Base-by-base conservation (phyloP, 64 coral and sea anemone species). In the Exaiptasia diaphana region DNA sequence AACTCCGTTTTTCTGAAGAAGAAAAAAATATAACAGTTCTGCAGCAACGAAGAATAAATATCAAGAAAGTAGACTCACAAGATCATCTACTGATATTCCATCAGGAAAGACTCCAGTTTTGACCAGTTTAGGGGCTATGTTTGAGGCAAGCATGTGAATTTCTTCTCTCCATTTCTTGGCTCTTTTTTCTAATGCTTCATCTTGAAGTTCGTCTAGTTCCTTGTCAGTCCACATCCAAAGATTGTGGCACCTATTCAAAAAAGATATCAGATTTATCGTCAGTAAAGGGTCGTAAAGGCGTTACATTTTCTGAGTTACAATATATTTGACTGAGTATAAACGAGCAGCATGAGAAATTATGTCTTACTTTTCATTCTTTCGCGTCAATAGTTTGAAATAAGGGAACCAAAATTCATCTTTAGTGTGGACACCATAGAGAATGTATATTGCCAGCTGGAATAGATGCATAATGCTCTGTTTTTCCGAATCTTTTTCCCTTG, bases 201-300 rank as follows among this genome's bases (percentile, higher is more conserved):
- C 62, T 27, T 87, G 72, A 23, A 87, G 32, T 24, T 78, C 73
- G 12, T 68, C 64, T 39, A 87, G 46, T 28, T 87, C 73, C 15
- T 69, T 46, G 36, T 78, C 73, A 68, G 31, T 78, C 84, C 84
- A 87, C 61, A 68, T 67, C 84, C 84, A 87, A 13, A 87, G 35
- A 8, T 46, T 24, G 68, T 87, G 12, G 40, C 84, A 87, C 41
- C 69, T 73, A 43, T 1, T 22, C n/a, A 38, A 38, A 15, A 46
- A 15, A 48, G 45, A 6, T 29, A 73, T 13, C 28, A 62, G 22
- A 10, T 52, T 10, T n/a, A 12, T 52, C n/a, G n/a, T 52, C n/a
- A 52, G 49, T n/a, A n/a, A n/a, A n/a, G n/a, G n/a, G n/a, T n/a
- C n/a, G n/a, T n/a, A n/a, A n/a, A n/a, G n/a, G n/a, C n/a, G n/a